These are phyloP conservation scores for Rhingia campestris DNA, from an alignment of 2,888 invertebrate species.

Conservation along the genomic window DNA sequence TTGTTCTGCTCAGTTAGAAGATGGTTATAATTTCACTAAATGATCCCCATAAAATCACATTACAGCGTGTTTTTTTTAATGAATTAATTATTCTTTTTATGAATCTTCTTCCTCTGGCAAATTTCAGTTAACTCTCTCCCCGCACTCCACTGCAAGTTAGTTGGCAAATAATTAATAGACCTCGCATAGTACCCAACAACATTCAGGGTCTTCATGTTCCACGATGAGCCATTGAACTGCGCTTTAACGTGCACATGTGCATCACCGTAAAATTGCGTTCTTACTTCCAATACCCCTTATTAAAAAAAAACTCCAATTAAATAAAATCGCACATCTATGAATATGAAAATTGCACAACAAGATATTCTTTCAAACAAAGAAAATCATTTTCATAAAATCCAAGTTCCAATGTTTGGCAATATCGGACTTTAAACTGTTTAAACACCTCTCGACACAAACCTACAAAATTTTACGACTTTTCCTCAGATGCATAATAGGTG, in stretches of 20 bases:
- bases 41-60: no score
- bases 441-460: constrained; percentile 5
- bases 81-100: no score
- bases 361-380: background rate
- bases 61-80: no score
- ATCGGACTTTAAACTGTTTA: constrained; percentile 13
- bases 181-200: background rate
- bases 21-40: no score
- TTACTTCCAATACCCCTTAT: background rate
- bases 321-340: background rate
- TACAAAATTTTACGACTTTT: background rate
- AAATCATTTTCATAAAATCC: background rate
- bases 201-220: constrained; percentile 19
- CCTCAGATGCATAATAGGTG: background rate
- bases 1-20: no score
- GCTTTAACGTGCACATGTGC: constrained; percentile 16
- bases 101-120: no score
- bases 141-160: background rate
- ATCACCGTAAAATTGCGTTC: constrained; percentile 33
- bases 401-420: constrained; percentile 9
- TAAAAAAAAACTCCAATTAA: constrained; percentile 6
- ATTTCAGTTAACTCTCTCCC: no score
- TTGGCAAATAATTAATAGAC: constrained; percentile 17
- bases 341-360: background rate
- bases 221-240: constrained; percentile 15